A percentile compares a stretch with the other conserved stretches of the same genome.
phyloP scores from a whole-genome alignment of 2,888 invertebrate species.

The Eristalinus aeneus region DNA sequence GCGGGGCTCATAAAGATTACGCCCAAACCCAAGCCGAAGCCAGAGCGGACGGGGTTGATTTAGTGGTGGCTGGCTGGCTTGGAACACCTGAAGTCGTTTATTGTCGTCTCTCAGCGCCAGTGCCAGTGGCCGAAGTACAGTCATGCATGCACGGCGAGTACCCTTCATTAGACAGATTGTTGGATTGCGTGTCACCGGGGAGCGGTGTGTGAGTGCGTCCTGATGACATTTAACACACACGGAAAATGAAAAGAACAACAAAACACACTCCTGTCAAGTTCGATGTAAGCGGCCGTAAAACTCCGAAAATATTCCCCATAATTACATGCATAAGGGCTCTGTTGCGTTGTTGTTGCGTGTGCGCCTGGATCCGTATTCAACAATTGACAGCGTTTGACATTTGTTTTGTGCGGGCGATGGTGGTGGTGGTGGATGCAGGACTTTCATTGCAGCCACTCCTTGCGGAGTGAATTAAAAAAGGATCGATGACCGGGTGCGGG shows the following conservation, averaged over 20 bases:
- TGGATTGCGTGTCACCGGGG: conserved; percentile 63
- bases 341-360: conserved; percentile 20
- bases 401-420: conserved; percentile 2
- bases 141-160: conserved; percentile 45
- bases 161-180: conserved; percentile 70
- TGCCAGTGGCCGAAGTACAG: conserved; percentile 53
- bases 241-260: neutral
- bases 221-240: conserved; percentile 59
- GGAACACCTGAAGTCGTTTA: conserved; percentile 70
- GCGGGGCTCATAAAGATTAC: conserved; percentile 41
- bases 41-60: neutral
- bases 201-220: conserved; percentile 25
- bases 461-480: neutral
- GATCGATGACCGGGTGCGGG: neutral
- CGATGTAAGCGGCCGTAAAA: conserved; percentile 67
- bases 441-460: neutral
- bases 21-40: neutral
- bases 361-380: conserved; percentile 55
- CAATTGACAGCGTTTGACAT: conserved; percentile 61
- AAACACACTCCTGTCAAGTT: conserved; percentile 33
- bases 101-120: conserved; percentile 47
- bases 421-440: neutral
- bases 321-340: conserved; percentile 46
- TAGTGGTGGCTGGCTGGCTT: conserved; percentile 53
- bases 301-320: conserved; percentile 46